Base-by-base conservation (phyloP, 2,888 invertebrate genomes). In the Pomacea canaliculata region DNA sequence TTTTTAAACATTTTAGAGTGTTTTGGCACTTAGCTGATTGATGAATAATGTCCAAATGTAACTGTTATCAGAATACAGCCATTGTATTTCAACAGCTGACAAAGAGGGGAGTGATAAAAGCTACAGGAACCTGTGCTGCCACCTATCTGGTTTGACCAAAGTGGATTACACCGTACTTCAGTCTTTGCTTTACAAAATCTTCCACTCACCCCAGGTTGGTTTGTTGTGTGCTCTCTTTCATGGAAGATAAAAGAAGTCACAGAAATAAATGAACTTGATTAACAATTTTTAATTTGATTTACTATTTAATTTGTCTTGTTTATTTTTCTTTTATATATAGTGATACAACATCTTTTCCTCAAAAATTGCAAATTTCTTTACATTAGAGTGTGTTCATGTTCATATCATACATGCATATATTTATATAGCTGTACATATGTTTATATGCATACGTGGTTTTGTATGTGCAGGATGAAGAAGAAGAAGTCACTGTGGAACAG, bases 81-180 rank as follows among this genome's bases (percentile, higher is more conserved):
- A 7, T 23, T 63, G 12, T 70, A 1, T 60, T 18, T 75, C 37
- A 59, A 10, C 81, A 70, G 93, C 93, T 12, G 93, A 94, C 79
- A 94, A 94, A 85, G 92, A 93, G 76, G 93, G 93, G 71, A 93
- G 92, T n/a, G 93, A 93, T 88, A 93, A 92, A 73, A 93, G 93
- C 76, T 92, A 94, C 79, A 94, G 94, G 81, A 93, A 94, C 77
- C 89, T 95, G 27, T 94, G 95, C 83, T 92, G 93, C 67, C 94
- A 94, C 23, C 93, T 95, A 83, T 92, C 93, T 1, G 93, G 93
- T 83, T 90, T 95, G 46, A 94, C 94, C 67, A 92, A 92, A 79
- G 93, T 94, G 0, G 94, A 95, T 76, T 91, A 92, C 56, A 92
- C 92, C 13, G 93, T 93, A 68, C 88, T 95, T 18, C 94, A 94